A percentile compares a stretch with the other conserved stretches of the same genome.
phyloP scores from a whole-genome alignment of 1,140 invertebrate species.

The Zaprionus lachaisei region DNA sequence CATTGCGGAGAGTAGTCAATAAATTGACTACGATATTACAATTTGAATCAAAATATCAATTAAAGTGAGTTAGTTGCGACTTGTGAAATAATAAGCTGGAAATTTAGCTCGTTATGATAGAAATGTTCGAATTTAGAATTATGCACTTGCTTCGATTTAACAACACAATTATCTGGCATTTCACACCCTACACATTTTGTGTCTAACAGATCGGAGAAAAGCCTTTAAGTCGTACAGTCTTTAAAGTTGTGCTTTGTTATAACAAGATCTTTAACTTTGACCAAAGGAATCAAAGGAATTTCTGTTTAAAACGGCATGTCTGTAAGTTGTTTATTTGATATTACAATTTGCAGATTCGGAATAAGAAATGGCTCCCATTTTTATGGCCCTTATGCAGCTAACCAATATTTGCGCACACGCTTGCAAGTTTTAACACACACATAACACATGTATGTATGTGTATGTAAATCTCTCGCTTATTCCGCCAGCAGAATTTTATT shows the following conservation, averaged over 20 bases:
- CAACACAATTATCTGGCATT: no score
- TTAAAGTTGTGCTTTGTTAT: no score
- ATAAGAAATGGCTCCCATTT: neutral
- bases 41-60: neutral
- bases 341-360: neutral
- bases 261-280: no score
- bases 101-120: neutral
- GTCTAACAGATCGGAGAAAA: no score
- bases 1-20: neutral
- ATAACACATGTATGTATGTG: no score
- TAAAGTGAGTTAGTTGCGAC: neutral
- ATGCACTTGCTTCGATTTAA: no score
- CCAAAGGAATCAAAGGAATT: no score
- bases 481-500: constrained; percentile 7
- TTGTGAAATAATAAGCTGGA: neutral
- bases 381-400: neutral
- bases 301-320: neutral
- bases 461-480: neutral
- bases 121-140: neutral
- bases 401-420: neutral
- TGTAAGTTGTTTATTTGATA: neutral
- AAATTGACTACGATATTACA: neutral
- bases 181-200: no score
- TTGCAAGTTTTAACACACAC: neutral
- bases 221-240: no score